Conservation (phyloP, 2,888 invertebrate species). For the Myopa testacea region DNA sequence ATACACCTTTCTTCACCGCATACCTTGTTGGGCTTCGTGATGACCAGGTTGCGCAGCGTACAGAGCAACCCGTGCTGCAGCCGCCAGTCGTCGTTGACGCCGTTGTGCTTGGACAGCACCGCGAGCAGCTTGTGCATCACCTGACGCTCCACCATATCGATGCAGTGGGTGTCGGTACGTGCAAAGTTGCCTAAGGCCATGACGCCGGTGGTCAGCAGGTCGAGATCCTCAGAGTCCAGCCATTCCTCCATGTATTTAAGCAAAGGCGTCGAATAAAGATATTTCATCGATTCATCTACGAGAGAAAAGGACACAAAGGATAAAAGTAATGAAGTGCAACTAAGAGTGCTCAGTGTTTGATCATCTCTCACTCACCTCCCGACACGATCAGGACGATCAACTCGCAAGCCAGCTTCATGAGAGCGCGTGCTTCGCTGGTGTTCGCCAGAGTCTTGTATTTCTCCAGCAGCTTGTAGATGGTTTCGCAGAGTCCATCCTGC, state of each 20-base stretch:
- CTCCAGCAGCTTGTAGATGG: constrained; percentile 80
- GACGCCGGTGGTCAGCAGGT: constrained; percentile 84
- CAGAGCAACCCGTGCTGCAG: constrained; percentile 71
- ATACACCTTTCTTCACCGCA: no score
- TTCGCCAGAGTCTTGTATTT: constrained; percentile 75
- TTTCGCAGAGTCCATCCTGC: constrained; percentile 80
- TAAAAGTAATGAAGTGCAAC: background rate
- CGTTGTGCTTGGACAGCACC: constrained; percentile 71
- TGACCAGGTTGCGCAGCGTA: constrained; percentile 81
- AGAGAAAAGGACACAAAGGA: constrained; percentile 32
- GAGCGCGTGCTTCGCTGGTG: constrained; percentile 74
- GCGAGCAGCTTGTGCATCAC: constrained; percentile 78
- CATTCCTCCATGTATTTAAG: constrained; percentile 78
- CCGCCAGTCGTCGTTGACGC: constrained; percentile 73
- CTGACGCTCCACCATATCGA: constrained; percentile 82
- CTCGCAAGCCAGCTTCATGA: constrained; percentile 87
- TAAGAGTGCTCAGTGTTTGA: background rate
- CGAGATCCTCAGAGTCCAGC: constrained; percentile 80
- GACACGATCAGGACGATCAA: constrained; percentile 86
- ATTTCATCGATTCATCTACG: constrained; percentile 87
- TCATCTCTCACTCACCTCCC: constrained; percentile 74
- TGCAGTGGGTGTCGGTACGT: constrained; percentile 85
- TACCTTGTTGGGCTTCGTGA: constrained; percentile 82
- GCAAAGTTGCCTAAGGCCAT: constrained; percentile 92
- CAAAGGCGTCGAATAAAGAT: constrained; percentile 82